Percentiles rank a stretch among this genome's conserved stretches.
Conservation (phyloP, 2,113 vertebrate species). For the Rhinolophus sinicus region DNA sequence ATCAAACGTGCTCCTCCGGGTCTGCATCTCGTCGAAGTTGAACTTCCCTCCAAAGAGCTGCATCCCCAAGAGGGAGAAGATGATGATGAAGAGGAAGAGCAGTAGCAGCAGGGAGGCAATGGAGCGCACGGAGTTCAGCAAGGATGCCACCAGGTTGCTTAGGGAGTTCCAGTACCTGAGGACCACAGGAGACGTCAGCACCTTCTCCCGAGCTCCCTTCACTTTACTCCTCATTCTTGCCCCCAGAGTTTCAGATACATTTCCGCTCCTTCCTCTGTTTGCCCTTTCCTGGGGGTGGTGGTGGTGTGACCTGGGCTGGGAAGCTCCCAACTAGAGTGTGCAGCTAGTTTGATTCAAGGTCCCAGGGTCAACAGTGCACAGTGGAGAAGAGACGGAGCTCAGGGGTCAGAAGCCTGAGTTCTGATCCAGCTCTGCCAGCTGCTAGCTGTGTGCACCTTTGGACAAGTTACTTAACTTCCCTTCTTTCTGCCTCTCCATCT, state of each 20-base stretch:
- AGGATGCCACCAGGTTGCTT: conserved; percentile 98
- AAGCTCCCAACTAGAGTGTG: neutral
- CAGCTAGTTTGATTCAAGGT: neutral
- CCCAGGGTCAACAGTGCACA: neutral
- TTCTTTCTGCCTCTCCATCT: neutral
- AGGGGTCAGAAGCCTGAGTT: neutral
- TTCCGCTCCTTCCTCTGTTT: neutral
- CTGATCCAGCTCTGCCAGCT: neutral
- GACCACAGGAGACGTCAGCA: conserved; percentile 40
- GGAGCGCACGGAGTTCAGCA: conserved; percentile 98
- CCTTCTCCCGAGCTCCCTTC: neutral
- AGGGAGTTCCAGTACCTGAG: conserved; percentile 98
- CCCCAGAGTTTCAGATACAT: neutral
- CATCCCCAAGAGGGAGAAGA: conserved; percentile 99
- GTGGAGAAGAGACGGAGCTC: neutral
- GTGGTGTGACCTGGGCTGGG: neutral
- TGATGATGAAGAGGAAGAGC: conserved; percentile 99
- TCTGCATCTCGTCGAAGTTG: conserved; percentile 98
- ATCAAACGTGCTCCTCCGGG: conserved; percentile 97
- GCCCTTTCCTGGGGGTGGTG: neutral
- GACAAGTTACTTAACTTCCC: neutral
- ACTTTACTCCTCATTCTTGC: neutral
- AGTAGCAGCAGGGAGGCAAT: conserved; percentile 97
- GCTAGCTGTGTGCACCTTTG: neutral
- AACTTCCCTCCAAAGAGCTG: conserved; percentile 99